These are phyloP conservation scores for Ornithoptera alexandrae DNA, from an alignment of 2,888 invertebrate species.

Conservation along the genomic window DNA sequence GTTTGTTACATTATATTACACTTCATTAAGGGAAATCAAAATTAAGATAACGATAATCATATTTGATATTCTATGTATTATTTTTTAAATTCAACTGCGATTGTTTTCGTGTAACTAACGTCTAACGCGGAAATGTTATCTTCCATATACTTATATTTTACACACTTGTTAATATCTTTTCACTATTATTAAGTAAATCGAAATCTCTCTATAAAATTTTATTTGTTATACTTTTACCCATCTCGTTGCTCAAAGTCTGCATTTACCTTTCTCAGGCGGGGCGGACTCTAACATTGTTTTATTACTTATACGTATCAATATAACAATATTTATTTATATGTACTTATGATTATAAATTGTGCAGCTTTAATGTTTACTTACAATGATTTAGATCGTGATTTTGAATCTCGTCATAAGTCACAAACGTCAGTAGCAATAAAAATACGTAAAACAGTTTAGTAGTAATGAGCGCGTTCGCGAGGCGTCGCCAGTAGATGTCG, in stretches of 20 bases:
- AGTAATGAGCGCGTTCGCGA: slow-evolving; percentile 51
- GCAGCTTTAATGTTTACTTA: slow-evolving; percentile 80
- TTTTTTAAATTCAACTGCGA: slow-evolving; percentile 49
- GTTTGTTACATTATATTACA: slow-evolving; percentile 64
- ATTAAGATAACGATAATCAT: slow-evolving; percentile 63
- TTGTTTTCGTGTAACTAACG: slow-evolving; percentile 47
- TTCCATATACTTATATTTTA: slow-evolving; percentile 53
- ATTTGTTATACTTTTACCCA: slow-evolving; percentile 53
- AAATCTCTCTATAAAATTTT: slow-evolving; percentile 50
- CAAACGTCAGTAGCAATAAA: slow-evolving; percentile 77
- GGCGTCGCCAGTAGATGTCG: slow-evolving; percentile 44
- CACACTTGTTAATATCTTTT: slow-evolving; percentile 72
- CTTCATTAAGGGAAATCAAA: slow-evolving; percentile 72
- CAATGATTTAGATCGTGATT: slow-evolving; percentile 80
- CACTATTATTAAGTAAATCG: slow-evolving; percentile 60
- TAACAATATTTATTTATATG: slow-evolving; percentile 76
- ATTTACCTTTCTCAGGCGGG: slow-evolving; percentile 46
- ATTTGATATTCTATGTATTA: slow-evolving; percentile 49
- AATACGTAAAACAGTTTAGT: slow-evolving; percentile 67
- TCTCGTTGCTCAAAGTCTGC: slow-evolving; percentile 74
- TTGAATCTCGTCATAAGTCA: slow-evolving; percentile 80
- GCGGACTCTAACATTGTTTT: slow-evolving; percentile 67
- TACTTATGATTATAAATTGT: slow-evolving; percentile 76
- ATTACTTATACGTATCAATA: slow-evolving; percentile 63
- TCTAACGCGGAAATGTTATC: slow-evolving; percentile 45